These are phyloP conservation scores for Serilophus lunatus DNA, from an alignment of 2,113 vertebrate genomes.

Conservation along the genomic window DNA sequence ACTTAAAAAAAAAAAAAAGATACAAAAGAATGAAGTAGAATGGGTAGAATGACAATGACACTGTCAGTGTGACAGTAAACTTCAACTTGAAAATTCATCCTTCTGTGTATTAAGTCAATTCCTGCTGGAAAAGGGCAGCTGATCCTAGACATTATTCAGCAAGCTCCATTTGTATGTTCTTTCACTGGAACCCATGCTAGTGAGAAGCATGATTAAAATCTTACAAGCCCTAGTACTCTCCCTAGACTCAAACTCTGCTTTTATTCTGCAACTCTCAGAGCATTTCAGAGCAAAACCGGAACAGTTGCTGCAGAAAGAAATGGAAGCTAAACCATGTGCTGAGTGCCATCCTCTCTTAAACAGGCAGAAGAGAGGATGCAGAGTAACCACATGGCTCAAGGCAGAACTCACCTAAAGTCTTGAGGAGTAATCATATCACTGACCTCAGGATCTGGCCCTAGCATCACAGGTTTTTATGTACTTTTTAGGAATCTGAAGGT, in stretches of 20 bases:
- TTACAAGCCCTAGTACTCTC: not conserved
- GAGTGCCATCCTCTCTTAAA: not conserved
- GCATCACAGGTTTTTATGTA: not conserved
- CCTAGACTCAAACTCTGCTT: not conserved
- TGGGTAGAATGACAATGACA: slow-evolving; percentile 34
- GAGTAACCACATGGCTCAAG: not conserved
- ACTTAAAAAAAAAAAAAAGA: not conserved
- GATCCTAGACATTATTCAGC: slow-evolving; percentile 33
- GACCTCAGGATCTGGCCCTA: not conserved
- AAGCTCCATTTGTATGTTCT: slow-evolving; percentile 13
- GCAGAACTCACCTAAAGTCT: not conserved
- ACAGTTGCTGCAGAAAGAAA: not conserved
- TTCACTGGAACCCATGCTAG: slow-evolving; percentile 3
- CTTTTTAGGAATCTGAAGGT: not conserved
- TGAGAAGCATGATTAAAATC: slow-evolving; percentile 33
- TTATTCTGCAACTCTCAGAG: not conserved
- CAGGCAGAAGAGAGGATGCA: not conserved
- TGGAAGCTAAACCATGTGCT: fast-evolving
- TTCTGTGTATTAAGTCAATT: not conserved
- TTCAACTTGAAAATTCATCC: slow-evolving; percentile 46
- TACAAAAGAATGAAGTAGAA: slow-evolving; percentile 37
- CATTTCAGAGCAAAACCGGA: not conserved
- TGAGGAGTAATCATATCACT: not conserved
- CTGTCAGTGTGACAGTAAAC: slow-evolving; percentile 8
- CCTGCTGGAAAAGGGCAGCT: slow-evolving; percentile 36